Evolutionary conservation across 2,797 vertebrate species (phyloP).

Genomic region (Chelon labrosus): DNA sequence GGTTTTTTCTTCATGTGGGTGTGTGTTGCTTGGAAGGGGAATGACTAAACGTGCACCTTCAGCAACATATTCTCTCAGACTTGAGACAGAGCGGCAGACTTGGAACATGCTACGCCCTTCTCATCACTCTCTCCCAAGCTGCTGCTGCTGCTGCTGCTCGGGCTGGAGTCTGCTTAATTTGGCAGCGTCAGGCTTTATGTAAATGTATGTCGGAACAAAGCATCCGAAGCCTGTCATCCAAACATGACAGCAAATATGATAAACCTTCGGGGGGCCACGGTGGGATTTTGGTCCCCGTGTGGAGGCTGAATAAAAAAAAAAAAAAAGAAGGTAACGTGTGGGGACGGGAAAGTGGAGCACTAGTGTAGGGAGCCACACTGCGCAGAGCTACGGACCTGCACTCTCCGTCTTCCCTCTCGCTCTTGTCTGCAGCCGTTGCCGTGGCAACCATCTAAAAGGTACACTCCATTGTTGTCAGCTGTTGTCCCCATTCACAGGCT

Average conservation of each 20-base stretch:
- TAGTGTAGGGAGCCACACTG: slow-evolving; percentile 73
- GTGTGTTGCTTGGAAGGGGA: slow-evolving; percentile 32
- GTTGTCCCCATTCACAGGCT: slow-evolving; percentile 78
- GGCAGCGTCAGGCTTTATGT: slow-evolving; percentile 68
- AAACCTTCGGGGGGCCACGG: not conserved
- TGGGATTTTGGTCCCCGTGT: not conserved
- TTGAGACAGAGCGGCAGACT: slow-evolving; percentile 27
- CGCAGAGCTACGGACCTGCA: slow-evolving; percentile 69
- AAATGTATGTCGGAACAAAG: slow-evolving; percentile 59
- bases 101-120: slow-evolving; percentile 66
- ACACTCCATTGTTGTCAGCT: slow-evolving; percentile 83
- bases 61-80: slow-evolving; percentile 18
- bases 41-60: slow-evolving; percentile 38
- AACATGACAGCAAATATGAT: slow-evolving; percentile 14
- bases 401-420: slow-evolving; percentile 42
- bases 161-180: slow-evolving; percentile 53
- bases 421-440: slow-evolving; percentile 82
- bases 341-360: slow-evolving; percentile 64
- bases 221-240: slow-evolving; percentile 39
- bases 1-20: slow-evolving; percentile 22
- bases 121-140: slow-evolving; percentile 14
- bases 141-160: slow-evolving; percentile 44
- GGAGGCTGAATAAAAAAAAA: slow-evolving; percentile 5
- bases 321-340: slow-evolving; percentile 10
- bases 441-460: slow-evolving; percentile 82